phyloP scores from a whole-genome alignment of 1,140 invertebrate genomes.

The Melanaphis sacchari region DNA sequence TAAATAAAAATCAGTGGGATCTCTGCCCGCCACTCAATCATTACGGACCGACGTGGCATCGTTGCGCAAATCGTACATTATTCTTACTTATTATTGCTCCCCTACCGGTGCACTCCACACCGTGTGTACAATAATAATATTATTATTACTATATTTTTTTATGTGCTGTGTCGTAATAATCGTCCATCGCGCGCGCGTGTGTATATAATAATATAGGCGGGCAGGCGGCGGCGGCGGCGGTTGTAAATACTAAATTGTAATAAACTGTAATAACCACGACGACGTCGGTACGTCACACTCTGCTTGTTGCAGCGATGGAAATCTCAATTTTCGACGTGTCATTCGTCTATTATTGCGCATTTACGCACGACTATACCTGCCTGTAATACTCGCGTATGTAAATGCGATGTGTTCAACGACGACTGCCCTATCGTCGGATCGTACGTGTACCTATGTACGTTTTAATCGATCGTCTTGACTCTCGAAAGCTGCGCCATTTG shows the following conservation, averaged over 20 bases:
- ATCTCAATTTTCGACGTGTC: not conserved
- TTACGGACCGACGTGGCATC: not conserved
- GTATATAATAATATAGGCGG: too few species aligned
- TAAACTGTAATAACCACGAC: not conserved
- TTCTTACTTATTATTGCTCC: not conserved
- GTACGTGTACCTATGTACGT: too few species aligned
- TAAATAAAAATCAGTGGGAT: not conserved
- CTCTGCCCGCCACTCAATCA: not conserved
- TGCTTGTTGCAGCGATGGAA: not conserved
- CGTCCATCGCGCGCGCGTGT: not conserved
- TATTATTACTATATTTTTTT: not conserved
- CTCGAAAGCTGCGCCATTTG: too few species aligned
- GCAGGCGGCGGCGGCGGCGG: too few species aligned
- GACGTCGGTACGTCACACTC: not conserved
- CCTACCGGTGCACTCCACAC: not conserved
- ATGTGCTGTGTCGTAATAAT: not conserved
- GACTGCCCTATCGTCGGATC: not conserved
- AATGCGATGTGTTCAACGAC: not conserved
- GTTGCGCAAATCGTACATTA: not conserved
- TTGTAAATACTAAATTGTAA: not conserved
- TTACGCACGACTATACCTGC: not conserved
- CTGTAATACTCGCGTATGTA: not conserved
- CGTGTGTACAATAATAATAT: not conserved
- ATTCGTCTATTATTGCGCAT: not conserved
- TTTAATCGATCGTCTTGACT: too few species aligned